Base-by-base conservation (phyloP, 92 coral and sea anemone species). In the Zoanthus sociatus region DNA sequence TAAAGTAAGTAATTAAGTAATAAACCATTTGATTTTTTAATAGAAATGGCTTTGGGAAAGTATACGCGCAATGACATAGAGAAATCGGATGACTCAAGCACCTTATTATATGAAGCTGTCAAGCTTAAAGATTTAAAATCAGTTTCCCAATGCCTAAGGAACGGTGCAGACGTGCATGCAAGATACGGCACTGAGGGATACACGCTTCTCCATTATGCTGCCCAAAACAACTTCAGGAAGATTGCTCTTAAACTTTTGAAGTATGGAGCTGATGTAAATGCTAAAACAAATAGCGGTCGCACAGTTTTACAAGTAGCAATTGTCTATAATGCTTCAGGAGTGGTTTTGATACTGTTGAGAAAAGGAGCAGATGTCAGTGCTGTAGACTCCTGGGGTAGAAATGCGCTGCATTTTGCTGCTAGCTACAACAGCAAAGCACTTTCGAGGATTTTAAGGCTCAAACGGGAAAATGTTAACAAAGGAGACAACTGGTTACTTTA, bases 261-360 rank as follows among this genome's bases (percentile, higher is more conserved):
- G 7, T 21, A 79, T 14, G 84, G 84, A 20, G 84, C 84, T 42
- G 84, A 79, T 79, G 31, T 66, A 2, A 79, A 79, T 46, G 73
- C 84, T 17, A 32, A 61, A 30, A 79, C 73, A 12, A 45, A 63
- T 58, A 56, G 47, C 10, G 32, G 73, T 16, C 74, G 84, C 8
- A 64, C 84, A 37, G 58, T 67, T 44, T 17, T 79, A 69, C 84
- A 63, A 0, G 74, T 79, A 9, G 84, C 84, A n/a, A 7, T 67
- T 9, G 13, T 45, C 18, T 63, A 69, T n/a, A 44, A 63, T 46
- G 84, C 84, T 18, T 37, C 37, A 2, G 42, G 42, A 61, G 60
- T 79, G n/a, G 58, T 63, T 64, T 63, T 74, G 10, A 12, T 67
- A 10, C 56, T 79, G 9, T 26, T 79, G 42, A 79, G 9, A 21